phyloP scores from a whole-genome alignment of 2,113 vertebrate genomes.

The Polypterus senegalus region DNA sequence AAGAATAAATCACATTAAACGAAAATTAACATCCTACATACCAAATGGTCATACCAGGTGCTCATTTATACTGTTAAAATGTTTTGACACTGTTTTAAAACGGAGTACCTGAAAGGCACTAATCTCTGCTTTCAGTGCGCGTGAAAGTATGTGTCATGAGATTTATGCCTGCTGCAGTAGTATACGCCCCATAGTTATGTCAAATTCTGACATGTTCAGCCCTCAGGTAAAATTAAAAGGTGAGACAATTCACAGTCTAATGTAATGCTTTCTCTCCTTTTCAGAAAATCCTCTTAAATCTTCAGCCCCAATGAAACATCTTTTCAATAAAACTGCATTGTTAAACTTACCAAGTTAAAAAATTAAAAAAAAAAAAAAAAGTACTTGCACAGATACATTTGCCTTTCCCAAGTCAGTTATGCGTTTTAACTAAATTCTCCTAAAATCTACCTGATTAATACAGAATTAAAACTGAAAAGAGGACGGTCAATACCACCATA shows the following conservation, averaged over 20 bases:
- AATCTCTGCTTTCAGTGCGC: conserved; percentile 7
- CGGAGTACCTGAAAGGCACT: not conserved
- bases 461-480: no score
- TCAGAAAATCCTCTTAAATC: no score
- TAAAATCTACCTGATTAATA: no score
- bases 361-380: no score
- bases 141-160: conserved; percentile 3
- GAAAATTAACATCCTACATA: conserved; percentile 24
- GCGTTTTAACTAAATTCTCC: no score
- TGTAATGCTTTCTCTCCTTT: no score
- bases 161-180: conserved; percentile 1
- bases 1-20: not conserved
- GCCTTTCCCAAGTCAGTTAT: no score
- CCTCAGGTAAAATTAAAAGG: conserved; percentile 7
- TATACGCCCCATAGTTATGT: conserved; percentile 4
- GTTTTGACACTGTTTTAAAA: conserved; percentile 1
- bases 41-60: conserved; percentile 48
- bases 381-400: no score
- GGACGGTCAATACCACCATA: no score
- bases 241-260: not conserved
- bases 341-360: no score
- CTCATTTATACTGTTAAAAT: conserved; percentile 30
- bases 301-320: no score
- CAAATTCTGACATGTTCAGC: conserved; percentile 4
- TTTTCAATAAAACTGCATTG: no score